phyloP scores from a whole-genome alignment of 2,888 invertebrate species.

The Plemyria rubiginata region DNA sequence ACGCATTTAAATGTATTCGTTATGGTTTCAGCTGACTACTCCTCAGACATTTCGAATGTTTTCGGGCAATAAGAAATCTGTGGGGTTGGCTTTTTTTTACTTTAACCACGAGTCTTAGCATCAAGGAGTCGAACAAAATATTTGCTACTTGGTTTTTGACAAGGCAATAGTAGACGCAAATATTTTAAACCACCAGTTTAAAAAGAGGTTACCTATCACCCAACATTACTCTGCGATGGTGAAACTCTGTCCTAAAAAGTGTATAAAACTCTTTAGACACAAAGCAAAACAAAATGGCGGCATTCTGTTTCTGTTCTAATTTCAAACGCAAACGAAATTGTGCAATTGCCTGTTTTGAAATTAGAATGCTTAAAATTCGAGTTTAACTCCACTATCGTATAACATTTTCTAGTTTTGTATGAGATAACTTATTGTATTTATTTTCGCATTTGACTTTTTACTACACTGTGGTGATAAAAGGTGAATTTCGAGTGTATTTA shows the following conservation, averaged over 20 bases:
- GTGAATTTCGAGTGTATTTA: slow-evolving; percentile 17
- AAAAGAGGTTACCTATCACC: no score
- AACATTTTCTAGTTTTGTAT: slow-evolving; percentile 12
- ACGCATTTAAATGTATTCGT: no score
- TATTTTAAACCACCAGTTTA: no score
- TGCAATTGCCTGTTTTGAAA: not conserved
- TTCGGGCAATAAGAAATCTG: not conserved
- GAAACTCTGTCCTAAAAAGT: no score
- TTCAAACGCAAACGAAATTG: no score
- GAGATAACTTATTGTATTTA: slow-evolving; percentile 21
- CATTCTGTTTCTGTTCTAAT: not conserved
- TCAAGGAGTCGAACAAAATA: not conserved
- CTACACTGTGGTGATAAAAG: slow-evolving; percentile 9
- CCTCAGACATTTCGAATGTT: not conserved
- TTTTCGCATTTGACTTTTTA: slow-evolving; percentile 18
- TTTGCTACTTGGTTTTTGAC: no score
- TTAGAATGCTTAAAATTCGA: not conserved
- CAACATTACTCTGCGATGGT: no score
- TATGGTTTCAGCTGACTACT: not conserved
- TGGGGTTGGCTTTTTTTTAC: not conserved
- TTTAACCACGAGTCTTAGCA: not conserved
- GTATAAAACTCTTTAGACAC: no score
- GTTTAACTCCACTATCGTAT: not conserved
- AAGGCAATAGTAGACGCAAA: no score
- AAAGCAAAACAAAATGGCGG: not conserved